Evolutionary conservation across 2,797 vertebrate genomes (phyloP), one percentile per base, ranked within the genome.

Genomic region (Microhierax caerulescens): DNA sequence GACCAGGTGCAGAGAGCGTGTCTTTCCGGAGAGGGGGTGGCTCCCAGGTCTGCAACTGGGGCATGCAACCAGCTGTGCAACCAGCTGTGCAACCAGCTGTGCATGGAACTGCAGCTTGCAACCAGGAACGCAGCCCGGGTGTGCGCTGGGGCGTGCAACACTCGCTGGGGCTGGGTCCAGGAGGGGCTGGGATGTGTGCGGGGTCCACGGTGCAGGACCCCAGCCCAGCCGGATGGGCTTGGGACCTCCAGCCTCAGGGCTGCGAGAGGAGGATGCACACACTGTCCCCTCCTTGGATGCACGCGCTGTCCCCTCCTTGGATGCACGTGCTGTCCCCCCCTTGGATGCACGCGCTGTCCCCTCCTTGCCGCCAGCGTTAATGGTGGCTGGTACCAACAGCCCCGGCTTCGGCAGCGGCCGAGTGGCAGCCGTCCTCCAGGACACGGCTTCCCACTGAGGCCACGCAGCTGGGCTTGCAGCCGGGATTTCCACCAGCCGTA

Each of bases 241-340:
- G 11, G 64, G 34, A 14, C n/a, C 54, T 22, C 39, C 50, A 2
- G 25, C 25, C 25, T 16, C 3, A 3, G 47, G 56, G 30, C 23
- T 2, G 3, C 0, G 2, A 50, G 60, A 7, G 0, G 2, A 30
- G 47, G 54, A 47, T 23, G 30, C 8, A 0, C 56, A 13, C 2
- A 1, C 70, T 9, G 70, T 51, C 56, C 78, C 48, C 43, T 45
- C 65, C 13, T 1, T 4, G 56, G 54, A 47, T 23, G 30, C 8
- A 0, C 56, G 12, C 2, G 1, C 70, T 9, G 70, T 51, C 56
- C 78, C 48, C n/a, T n/a, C n/a, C n/a, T n/a, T n/a, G 47, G 54
- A 47, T 23, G 30, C 8, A 0, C 56, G 12, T 2, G 1, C 70
- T 9, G 70, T 51, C 56, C 78, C 48, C n/a, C n/a, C n/a, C n/a